phyloP scores from a whole-genome alignment of 2,797 vertebrate species.

The Thunnus albacares region DNA sequence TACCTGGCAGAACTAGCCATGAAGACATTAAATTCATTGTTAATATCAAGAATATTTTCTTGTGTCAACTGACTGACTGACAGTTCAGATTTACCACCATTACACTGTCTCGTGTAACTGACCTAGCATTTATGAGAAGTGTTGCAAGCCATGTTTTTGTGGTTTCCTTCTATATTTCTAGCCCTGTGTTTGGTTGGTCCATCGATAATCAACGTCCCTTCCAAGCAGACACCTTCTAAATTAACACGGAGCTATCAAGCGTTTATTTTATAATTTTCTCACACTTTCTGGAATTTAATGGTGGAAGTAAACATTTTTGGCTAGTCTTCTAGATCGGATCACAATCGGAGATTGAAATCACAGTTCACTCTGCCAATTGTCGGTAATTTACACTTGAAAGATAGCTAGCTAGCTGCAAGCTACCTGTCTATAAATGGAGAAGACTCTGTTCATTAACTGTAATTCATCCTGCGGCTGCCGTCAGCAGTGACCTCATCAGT shows the following conservation, averaged over 20 bases:
- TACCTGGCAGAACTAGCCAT: neutral
- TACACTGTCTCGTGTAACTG: neutral
- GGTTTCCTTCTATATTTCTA: neutral
- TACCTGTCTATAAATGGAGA: neutral
- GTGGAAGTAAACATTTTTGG: neutral
- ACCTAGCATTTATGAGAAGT: neutral
- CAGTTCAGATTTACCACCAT: neutral
- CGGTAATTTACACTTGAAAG: neutral
- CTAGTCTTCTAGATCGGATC: neutral
- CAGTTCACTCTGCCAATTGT: neutral
- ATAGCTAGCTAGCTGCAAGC: neutral
- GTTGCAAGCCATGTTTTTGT: neutral
- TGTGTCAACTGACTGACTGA: neutral
- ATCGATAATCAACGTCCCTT: neutral
- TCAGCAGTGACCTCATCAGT: conserved; percentile 11
- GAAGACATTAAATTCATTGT: neutral
- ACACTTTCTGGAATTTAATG: neutral
- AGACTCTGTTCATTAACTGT: neutral
- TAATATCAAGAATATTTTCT: neutral
- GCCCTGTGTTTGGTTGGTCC: neutral
- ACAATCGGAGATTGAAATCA: neutral
- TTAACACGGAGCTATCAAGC: neutral
- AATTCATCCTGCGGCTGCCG: neutral
- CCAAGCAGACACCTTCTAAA: neutral
- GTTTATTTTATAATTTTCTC: neutral